These are phyloP conservation scores for Lymantria dispar DNA, from an alignment of 2,888 invertebrate genomes.

Conservation along the genomic window DNA sequence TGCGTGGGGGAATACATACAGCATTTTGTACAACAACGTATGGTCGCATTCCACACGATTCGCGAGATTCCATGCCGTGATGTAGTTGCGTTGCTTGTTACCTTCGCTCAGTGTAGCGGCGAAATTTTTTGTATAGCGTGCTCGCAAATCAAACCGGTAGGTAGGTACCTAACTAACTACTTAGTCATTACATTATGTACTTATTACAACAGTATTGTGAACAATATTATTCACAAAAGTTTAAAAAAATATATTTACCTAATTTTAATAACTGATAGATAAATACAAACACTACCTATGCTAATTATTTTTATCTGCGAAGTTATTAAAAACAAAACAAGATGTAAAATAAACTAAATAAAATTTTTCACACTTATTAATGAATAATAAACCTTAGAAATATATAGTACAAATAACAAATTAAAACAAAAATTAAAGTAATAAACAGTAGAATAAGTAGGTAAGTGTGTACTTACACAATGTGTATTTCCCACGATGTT, in stretches of 20 bases:
- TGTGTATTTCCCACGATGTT: slow-evolving; percentile 61
- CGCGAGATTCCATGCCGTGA: slow-evolving; percentile 59
- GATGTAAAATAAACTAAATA: too few relatives aligned
- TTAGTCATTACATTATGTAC: slow-evolving; percentile 43
- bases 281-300: too few relatives aligned
- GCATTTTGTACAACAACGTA: slow-evolving; percentile 38
- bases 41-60: slow-evolving; percentile 72
- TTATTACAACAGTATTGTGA: neutral
- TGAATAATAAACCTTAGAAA: too few relatives aligned
- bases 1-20: slow-evolving; percentile 48
- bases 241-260: too few relatives aligned
- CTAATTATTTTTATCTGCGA: too few relatives aligned
- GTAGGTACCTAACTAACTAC: slow-evolving; percentile 42
- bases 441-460: slow-evolving; percentile 20
- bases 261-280: too few relatives aligned
- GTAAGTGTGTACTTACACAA: slow-evolving; percentile 48
- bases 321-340: too few relatives aligned
- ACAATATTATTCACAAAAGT: too few relatives aligned
- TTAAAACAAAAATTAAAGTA: slow-evolving; percentile 10
- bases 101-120: slow-evolving; percentile 61
- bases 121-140: slow-evolving; percentile 72
- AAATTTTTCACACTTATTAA: too few relatives aligned
- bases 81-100: slow-evolving; percentile 48
- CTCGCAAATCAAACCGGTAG: slow-evolving; percentile 75
- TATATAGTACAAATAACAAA: neutral